Conservation (phyloP, 2,113 vertebrate species). For the Mohoua ochrocephala region DNA sequence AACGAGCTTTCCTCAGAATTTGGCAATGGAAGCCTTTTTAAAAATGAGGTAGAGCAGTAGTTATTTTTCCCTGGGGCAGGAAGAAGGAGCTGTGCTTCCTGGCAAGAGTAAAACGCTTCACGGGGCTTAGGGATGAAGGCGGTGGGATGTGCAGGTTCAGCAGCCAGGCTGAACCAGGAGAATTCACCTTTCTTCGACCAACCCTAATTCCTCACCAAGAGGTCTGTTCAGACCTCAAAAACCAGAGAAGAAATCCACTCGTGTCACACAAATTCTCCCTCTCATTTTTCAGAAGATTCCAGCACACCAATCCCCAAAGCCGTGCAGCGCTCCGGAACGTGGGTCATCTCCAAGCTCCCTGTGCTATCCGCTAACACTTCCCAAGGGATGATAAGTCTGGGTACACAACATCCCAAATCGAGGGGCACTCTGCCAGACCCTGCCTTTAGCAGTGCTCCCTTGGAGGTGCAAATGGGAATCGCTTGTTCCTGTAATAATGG, state of each 20-base stretch:
- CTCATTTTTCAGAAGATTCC: neutral
- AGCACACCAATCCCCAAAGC: neutral
- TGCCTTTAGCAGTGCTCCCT: neutral
- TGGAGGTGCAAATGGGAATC: accelerated
- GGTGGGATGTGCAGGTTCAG: neutral
- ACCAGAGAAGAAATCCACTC: neutral
- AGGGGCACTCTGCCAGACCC: neutral
- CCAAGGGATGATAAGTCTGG: accelerated
- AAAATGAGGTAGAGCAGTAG: neutral
- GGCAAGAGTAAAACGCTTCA: neutral
- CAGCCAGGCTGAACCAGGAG: neutral
- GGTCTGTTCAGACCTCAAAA: neutral
- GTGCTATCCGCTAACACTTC: neutral
- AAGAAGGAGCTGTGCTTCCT: neutral
- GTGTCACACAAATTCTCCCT: accelerated
- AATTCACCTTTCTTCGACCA: neutral
- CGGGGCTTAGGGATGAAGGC: neutral
- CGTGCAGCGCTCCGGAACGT: accelerated
- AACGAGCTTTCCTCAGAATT: neutral
- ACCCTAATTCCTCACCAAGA: neutral
- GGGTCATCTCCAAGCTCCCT: neutral
- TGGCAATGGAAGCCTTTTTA: neutral
- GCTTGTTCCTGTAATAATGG: neutral
- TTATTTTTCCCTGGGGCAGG: neutral
- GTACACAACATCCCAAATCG: neutral